Conservation (phyloP, 2,113 vertebrate genomes). For the Motacilla alba region DNA sequence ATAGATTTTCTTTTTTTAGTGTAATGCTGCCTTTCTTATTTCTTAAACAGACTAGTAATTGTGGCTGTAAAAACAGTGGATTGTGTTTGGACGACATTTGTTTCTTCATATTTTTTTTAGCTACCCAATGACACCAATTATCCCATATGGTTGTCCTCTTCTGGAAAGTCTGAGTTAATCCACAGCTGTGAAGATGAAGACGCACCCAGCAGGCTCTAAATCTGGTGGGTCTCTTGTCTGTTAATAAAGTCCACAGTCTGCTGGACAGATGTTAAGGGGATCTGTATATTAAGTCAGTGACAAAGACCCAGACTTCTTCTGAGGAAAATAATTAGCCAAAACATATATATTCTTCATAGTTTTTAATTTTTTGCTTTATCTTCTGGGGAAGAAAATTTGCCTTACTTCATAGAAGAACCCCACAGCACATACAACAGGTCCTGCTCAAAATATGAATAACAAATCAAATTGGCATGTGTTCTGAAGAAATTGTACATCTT, state of each 20-base stretch:
- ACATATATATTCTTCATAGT: conserved; percentile 67
- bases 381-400: conserved; percentile 37
- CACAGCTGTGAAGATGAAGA: conserved; percentile 80
- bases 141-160: conserved; percentile 77
- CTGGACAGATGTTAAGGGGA: conserved; percentile 86
- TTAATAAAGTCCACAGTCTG: conserved; percentile 80
- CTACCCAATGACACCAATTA: conserved; percentile 68
- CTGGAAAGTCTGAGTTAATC: conserved; percentile 80
- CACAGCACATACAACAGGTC: background rate
- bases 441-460: conserved; percentile 38
- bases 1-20: conserved; percentile 81
- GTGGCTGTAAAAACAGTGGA: conserved; percentile 79
- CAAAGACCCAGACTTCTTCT: conserved; percentile 79
- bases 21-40: conserved; percentile 77
- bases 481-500: conserved; percentile 27
- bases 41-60: conserved; percentile 89
- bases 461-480: background rate
- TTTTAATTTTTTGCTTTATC: conserved; percentile 59
- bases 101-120: conserved; percentile 73
- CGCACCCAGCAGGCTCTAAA: conserved; percentile 74
- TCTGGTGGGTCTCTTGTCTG: conserved; percentile 73
- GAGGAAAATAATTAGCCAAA: conserved; percentile 80
- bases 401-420: background rate
- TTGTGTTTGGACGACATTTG: conserved; percentile 74
- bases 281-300: conserved; percentile 81